Percentiles rank a stretch among this genome's conserved stretches.
Evolutionary conservation across 53 echinoderm and acorn worm species (phyloP).

Genomic region (Echinarachnius parma): DNA sequence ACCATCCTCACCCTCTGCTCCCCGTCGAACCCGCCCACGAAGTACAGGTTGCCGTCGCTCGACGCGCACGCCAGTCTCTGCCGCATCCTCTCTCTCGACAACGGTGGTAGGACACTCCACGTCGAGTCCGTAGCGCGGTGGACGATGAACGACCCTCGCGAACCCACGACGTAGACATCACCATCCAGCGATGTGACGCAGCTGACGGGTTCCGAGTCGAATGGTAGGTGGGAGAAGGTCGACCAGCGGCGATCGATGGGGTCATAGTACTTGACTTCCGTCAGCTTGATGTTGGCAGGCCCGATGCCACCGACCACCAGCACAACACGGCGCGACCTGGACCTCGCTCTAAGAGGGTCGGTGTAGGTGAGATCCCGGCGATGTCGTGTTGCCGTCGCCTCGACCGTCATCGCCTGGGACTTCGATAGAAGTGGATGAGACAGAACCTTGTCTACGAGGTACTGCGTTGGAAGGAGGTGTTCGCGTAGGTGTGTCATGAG

Average conservation of each 20-base stretch:
- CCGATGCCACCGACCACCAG: conserved; percentile 83
- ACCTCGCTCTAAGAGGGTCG: conserved; percentile 15
- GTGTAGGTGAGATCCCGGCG: conserved; percentile 19
- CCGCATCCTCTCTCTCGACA: conserved; percentile 48
- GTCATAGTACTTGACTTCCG: conserved; percentile 78
- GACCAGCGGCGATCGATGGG: conserved; percentile 69
- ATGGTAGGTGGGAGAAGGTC: conserved; percentile 71
- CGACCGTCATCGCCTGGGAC: conserved; percentile 54
- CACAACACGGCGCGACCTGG: conserved; percentile 72
- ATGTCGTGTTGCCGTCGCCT: conserved; percentile 41
- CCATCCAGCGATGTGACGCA: conserved; percentile 61
- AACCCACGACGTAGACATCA: conserved; percentile 70
- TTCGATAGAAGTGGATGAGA: conserved; percentile 46
- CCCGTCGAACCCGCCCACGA: conserved; percentile 76
- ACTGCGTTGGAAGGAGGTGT: conserved; percentile 69
- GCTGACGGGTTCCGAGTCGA: conserved; percentile 54
- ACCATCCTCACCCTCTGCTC: conserved; percentile 57
- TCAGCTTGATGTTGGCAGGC: conserved; percentile 76
- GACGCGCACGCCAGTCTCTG: conserved; percentile 65
- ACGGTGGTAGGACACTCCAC: conserved; percentile 54
- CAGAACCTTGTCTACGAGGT: conserved; percentile 50
- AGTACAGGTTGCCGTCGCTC: conserved; percentile 56
- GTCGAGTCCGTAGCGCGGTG: conserved; percentile 47
- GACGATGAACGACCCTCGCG: conserved; percentile 57
- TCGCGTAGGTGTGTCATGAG: conserved; percentile 63